A percentile compares a stretch with the other conserved stretches of the same genome.
phyloP scores from a whole-genome alignment of 2,888 invertebrate species.

The Glyphotaelius pellucidus region DNA sequence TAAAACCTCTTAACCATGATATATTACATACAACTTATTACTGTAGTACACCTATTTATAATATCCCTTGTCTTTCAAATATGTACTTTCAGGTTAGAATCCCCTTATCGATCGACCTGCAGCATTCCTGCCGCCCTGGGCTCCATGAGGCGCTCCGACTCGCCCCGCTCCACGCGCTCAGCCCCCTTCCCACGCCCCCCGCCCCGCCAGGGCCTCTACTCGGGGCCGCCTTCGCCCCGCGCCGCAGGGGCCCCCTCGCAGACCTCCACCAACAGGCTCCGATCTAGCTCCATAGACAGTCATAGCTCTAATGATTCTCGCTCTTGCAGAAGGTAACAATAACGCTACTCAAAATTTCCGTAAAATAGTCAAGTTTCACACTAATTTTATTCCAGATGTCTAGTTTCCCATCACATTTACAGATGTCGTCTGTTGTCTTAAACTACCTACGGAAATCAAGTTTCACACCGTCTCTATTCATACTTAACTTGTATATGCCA shows the following conservation, averaged over 20 bases:
- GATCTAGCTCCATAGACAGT: conserved; percentile 91
- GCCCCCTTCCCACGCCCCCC: conserved; percentile 79
- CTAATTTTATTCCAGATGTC: background rate
- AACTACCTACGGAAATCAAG: background rate
- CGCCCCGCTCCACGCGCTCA: conserved; percentile 89
- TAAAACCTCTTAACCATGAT: background rate
- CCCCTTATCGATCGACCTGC: conserved; percentile 76
- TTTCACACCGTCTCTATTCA: background rate
- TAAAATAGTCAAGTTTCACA: background rate
- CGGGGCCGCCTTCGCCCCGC: conserved; percentile 86
- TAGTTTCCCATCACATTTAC: too few species aligned
- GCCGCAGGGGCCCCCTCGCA: conserved; percentile 85
- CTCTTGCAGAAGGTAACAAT: conserved; percentile 82
- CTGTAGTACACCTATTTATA: background rate
- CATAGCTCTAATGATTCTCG: conserved; percentile 92
- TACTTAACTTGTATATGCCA: background rate
- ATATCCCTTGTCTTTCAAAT: background rate
- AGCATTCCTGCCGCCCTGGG: conserved; percentile 74
- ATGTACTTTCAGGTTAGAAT: conserved; percentile 71
- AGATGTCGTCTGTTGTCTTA: too few species aligned
- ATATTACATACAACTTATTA: background rate
- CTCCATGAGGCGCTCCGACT: conserved; percentile 78
- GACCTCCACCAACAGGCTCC: conserved; percentile 75
- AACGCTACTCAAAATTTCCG: background rate
- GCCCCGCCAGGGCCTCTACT: conserved; percentile 82